Evolutionary conservation across 1,140 invertebrate genomes (phyloP).

Genomic region (Maniola jurtina): DNA sequence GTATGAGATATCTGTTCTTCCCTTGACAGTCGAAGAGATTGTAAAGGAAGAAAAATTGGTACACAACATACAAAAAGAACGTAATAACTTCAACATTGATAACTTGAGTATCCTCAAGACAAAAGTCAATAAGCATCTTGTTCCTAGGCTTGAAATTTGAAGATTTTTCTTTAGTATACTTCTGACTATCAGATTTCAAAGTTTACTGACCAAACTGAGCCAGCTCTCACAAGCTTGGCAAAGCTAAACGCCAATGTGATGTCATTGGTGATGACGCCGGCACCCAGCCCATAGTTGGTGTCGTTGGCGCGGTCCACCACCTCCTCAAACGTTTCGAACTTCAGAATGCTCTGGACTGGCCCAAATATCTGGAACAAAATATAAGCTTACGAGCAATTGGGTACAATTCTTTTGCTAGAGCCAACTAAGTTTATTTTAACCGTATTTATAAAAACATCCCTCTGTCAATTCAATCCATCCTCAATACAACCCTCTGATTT

Average conservation of each 20-base stretch:
- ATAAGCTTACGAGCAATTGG: background rate
- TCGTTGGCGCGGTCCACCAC: slow-evolving; percentile 93
- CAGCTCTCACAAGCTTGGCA: slow-evolving; percentile 88
- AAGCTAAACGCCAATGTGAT: slow-evolving; percentile 89
- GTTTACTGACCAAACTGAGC: slow-evolving; percentile 87
- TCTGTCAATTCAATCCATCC: no score
- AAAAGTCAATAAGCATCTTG: no score
- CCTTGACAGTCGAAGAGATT: background rate
- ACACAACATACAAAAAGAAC: background rate
- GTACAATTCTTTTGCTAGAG: background rate
- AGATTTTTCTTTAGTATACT: no score
- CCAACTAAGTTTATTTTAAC: background rate
- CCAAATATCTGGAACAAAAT: slow-evolving; percentile 85
- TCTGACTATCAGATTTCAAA: background rate
- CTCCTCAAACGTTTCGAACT: slow-evolving; percentile 94
- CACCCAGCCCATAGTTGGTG: slow-evolving; percentile 93
- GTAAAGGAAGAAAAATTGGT: background rate
- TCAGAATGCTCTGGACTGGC: slow-evolving; percentile 94
- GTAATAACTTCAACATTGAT: background rate
- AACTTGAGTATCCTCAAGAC: no score
- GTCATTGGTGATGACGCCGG: slow-evolving; percentile 93
- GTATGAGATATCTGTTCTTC: no score
- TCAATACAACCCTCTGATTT: no score
- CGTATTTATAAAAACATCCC: no score
- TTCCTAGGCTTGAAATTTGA: no score